Conservation (phyloP, 2,888 invertebrate species). For the Boloria selene region DNA sequence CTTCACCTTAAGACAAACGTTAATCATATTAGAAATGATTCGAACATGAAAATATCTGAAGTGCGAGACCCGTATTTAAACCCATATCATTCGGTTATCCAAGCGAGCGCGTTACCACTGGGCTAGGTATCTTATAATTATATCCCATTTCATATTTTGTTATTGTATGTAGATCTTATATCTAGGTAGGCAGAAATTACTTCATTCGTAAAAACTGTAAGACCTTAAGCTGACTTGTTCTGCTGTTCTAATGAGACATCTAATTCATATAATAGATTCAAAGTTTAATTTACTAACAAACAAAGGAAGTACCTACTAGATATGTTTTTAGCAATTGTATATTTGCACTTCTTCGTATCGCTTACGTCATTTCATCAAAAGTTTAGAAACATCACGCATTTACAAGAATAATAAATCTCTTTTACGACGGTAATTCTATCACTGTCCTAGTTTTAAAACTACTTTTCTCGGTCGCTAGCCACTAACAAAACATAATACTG, state of each 20-base stretch:
- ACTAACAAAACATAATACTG: constrained; percentile 21
- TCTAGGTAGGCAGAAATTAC: too few relatives aligned
- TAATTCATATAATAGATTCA: too few relatives aligned
- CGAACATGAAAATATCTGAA: too few relatives aligned
- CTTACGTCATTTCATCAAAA: constrained; percentile 19
- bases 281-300: constrained; percentile 1
- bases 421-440: constrained; percentile 52
- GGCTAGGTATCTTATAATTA: too few relatives aligned
- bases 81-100: too few relatives aligned
- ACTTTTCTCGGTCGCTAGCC: constrained; percentile 21
- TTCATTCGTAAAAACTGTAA: background rate
- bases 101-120: too few relatives aligned
- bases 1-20: too few relatives aligned
- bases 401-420: constrained; percentile 53
- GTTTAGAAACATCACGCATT: constrained; percentile 42
- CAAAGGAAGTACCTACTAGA: constrained; percentile 8
- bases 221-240: too few relatives aligned
- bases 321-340: constrained; percentile 11
- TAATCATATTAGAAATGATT: too few relatives aligned
- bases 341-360: constrained; percentile 13
- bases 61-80: too few relatives aligned
- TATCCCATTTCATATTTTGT: too few relatives aligned
- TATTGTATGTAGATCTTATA: background rate
- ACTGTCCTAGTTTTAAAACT: constrained; percentile 50
- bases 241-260: too few relatives aligned